A percentile compares a stretch with the other conserved stretches of the same genome.
Evolutionary conservation across 2,113 vertebrate species (phyloP).

Genomic region (Sebastes fasciatus): DNA sequence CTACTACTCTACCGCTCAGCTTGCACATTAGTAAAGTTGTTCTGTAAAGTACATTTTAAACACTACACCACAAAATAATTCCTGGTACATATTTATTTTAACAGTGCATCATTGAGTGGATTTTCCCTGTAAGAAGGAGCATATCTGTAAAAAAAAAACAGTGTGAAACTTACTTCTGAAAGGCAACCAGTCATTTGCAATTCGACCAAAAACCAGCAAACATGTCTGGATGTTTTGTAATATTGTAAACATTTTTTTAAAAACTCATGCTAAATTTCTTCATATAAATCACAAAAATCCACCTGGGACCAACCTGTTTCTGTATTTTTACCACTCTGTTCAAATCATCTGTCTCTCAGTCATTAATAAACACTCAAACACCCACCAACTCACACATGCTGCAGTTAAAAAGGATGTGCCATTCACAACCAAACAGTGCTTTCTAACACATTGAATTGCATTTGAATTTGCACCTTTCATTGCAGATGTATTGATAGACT

Average conservation of each 20-base stretch:
- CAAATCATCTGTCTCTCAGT: conserved; percentile 26
- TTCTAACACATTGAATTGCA: conserved; percentile 2
- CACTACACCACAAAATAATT: not conserved
- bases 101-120: conserved; percentile 20
- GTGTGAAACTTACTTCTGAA: conserved; percentile 51
- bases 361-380: not conserved
- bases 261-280: conserved; percentile 47
- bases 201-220: conserved; percentile 40
- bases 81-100: not conserved
- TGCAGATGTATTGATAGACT: not conserved
- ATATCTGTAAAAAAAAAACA: conserved; percentile 21
- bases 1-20: too few relatives aligned
- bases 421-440: not conserved
- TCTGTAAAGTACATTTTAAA: not conserved
- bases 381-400: conserved; percentile 24
- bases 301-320: not conserved
- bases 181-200: conserved; percentile 64
- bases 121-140: conserved; percentile 41
- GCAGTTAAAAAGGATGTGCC: conserved; percentile 8
- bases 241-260: conserved; percentile 70
- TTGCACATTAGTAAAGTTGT: too few relatives aligned
- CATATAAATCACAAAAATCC: conserved; percentile 11
- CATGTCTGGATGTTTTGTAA: conserved; percentile 35
- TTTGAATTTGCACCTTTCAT: conserved; percentile 5
- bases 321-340: conserved; percentile 3